Conservation (phyloP, 2,888 invertebrate genomes). For the Blomia tropicalis region DNA sequence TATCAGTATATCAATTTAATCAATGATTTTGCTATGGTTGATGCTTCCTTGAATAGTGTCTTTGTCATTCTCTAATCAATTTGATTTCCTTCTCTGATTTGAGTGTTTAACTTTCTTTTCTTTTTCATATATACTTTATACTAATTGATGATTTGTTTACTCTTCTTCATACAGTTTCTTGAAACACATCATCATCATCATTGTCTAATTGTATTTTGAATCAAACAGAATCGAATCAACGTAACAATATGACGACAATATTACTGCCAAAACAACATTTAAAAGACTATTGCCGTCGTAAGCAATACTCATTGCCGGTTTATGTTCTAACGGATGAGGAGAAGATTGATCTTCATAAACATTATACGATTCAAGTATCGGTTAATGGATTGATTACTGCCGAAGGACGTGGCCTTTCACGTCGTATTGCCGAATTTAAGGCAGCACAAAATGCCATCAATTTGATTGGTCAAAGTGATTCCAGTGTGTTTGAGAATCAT, state of each 20-base stretch:
- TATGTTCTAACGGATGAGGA: slow-evolving; percentile 3
- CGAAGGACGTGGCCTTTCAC: slow-evolving; percentile 4
- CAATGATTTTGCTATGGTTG: no score
- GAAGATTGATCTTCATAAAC: slow-evolving; percentile 16
- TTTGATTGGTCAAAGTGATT: not conserved
- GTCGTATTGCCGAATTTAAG: slow-evolving; percentile 17
- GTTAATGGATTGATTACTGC: not conserved
- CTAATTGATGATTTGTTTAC: no score
- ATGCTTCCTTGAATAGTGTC: no score
- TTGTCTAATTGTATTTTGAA: no score
- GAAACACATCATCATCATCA: no score
- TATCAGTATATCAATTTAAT: no score
- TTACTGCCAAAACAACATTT: not conserved
- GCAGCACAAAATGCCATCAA: slow-evolving; percentile 9
- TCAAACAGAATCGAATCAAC: no score
- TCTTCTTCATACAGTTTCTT: no score
- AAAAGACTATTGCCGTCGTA: slow-evolving; percentile 6
- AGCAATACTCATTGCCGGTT: not conserved
- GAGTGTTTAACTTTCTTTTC: no score
- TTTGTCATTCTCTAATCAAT: no score
- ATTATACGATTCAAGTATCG: slow-evolving; percentile 13
- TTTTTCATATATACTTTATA: no score
- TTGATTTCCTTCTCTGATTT: no score
- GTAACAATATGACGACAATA: not conserved
- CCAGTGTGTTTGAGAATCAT: not conserved